Evolutionary conservation across 37 sponge, comb jelly and placozoan genomes (phyloP), one percentile per base, ranked within the genome.

Genomic region (Chondrosia reniformis): DNA sequence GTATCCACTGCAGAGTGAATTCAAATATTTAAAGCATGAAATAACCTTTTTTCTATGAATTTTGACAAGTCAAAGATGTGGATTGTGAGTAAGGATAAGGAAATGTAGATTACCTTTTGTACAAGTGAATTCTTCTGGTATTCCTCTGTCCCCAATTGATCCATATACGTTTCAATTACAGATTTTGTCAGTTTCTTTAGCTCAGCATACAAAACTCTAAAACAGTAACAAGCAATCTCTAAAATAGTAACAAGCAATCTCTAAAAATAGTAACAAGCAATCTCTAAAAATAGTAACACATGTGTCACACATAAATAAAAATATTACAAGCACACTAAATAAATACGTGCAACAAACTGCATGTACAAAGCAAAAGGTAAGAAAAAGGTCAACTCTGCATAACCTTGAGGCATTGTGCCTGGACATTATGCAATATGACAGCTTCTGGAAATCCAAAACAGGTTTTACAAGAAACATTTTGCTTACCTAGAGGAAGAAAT

Each of bases 401-500:
- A 21, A 73, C 39, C 41, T 21, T 30, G 44, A 28, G n/a, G 22
- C 27, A 25, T 64, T 39, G 63, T 27, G 55, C 31, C 12, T 19
- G 52, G 58, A 6, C 58, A 56, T 8, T 24, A 24, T 28, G 58
- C 9, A n/a, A n/a, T n/a, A n/a, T n/a, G n/a, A n/a, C n/a, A n/a
- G n/a, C n/a, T n/a, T n/a, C n/a, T n/a, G n/a, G n/a, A n/a, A n/a
- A n/a, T n/a, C n/a, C n/a, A n/a, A n/a, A n/a, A n/a, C n/a, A n/a
- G n/a, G n/a, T n/a, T n/a, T n/a, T n/a, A n/a, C n/a, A n/a, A n/a
- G n/a, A n/a, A n/a, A n/a, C n/a, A n/a, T n/a, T n/a, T n/a, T n/a
- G n/a, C 80, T 76, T 57, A 85, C 90, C 75, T 49, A 40, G 86
- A 73, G 22, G 83, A 85, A n/a, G 73, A 62, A 38, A 81, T 63